Evolutionary conservation across 1,140 invertebrate species (phyloP).

Genomic region (Riptortus pedestris): DNA sequence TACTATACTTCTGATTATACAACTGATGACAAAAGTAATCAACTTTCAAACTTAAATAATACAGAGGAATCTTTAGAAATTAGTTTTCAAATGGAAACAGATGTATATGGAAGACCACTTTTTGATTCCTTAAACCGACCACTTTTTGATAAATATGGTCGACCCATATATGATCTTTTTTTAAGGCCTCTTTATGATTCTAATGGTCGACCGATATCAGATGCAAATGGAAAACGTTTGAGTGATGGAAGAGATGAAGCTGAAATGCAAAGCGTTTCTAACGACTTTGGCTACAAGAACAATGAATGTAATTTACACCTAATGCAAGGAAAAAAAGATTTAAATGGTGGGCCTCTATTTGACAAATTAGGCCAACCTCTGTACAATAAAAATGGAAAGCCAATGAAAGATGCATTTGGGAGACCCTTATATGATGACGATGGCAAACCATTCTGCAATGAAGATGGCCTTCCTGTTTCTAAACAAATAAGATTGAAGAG

Average conservation of each 20-base stretch:
- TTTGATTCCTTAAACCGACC: slow-evolving; percentile 9
- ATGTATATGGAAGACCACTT: not conserved
- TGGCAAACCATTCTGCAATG: slow-evolving; percentile 19
- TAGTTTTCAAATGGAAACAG: slow-evolving; percentile 4
- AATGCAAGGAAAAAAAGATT: slow-evolving; percentile 5
- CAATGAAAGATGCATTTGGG: slow-evolving; percentile 16
- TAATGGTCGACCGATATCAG: slow-evolving; percentile 13
- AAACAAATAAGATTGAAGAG: not conserved
- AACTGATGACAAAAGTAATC: not conserved
- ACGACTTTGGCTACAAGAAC: not conserved
- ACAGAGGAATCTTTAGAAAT: not conserved
- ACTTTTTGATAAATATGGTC: slow-evolving; percentile 22
- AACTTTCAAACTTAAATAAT: not conserved
- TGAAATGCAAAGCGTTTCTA: not conserved
- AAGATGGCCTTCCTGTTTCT: slow-evolving; percentile 14
- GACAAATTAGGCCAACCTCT: slow-evolving; percentile 20
- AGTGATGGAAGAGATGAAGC: not conserved
- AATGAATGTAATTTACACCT: not conserved
- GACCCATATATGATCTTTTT: slow-evolving; percentile 21
- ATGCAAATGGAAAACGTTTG: not conserved
- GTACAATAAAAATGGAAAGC: slow-evolving; percentile 24
- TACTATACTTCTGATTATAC: too few relatives aligned
- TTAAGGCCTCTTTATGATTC: slow-evolving; percentile 19
- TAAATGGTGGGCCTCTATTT: slow-evolving; percentile 21
- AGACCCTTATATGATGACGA: slow-evolving; percentile 22